phyloP scores from a whole-genome alignment of 2,888 invertebrate species.

The Galerucella nymphaeae region DNA sequence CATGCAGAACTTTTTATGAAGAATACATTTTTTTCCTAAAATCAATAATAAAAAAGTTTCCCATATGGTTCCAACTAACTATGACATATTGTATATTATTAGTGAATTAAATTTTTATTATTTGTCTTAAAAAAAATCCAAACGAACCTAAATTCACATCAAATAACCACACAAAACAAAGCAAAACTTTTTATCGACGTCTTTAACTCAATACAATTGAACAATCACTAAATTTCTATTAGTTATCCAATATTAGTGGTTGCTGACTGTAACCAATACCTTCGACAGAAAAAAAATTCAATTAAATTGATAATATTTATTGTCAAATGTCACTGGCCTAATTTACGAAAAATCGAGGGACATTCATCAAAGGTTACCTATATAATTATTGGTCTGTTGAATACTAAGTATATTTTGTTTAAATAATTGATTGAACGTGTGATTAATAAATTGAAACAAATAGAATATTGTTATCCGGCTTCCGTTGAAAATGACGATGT shows the following conservation, averaged over 20 bases:
- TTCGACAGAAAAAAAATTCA: constrained; percentile 18
- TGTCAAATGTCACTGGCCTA: constrained; percentile 24
- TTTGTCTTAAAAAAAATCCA: neutral
- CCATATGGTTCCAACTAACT: too few species aligned
- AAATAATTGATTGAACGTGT: constrained; percentile 5
- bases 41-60: too few species aligned
- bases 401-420: constrained; percentile 13
- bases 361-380: constrained; percentile 22
- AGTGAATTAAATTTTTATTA: too few species aligned
- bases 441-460: neutral
- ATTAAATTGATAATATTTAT: constrained; percentile 15
- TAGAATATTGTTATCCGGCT: neutral
- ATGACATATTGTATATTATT: too few species aligned
- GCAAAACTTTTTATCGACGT: constrained; percentile 1
- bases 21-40: too few species aligned
- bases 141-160: neutral
- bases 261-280: constrained; percentile 11
- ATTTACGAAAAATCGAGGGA: constrained; percentile 21
- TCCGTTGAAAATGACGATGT: too few species aligned
- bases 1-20: too few species aligned
- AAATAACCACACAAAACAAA: neutral
- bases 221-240: constrained; percentile 10
- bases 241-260: constrained; percentile 9
- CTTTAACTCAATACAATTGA: constrained; percentile 4
- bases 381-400: constrained; percentile 29